Evolutionary conservation across 2,113 vertebrate genomes (phyloP), one percentile per base, ranked within the genome.

Genomic region (Xyrauchen texanus): DNA sequence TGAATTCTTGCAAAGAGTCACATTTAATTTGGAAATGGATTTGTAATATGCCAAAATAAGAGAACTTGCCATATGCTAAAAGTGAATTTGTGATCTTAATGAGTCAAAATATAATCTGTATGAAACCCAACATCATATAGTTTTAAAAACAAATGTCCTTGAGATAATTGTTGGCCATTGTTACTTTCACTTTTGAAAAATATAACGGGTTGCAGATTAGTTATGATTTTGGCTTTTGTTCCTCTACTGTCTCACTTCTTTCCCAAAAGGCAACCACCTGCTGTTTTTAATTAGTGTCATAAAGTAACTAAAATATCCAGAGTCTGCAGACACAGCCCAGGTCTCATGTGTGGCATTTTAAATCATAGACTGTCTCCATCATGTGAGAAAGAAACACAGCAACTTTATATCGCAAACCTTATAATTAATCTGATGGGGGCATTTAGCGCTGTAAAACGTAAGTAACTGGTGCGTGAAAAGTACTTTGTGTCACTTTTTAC

Each of bases 211-310:
- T 4, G 5, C 4, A n/a, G 13, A 10, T 13, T 8, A 34, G 21
- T 34, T 34, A 34, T 34, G 21, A 34, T 34, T 75, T 51, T 51
- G 4, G 13, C 3, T 12, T 63, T 60, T 70, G 55, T 74, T 68
- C 13, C 8, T 8, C 52, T 52, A 13, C 42, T 34, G 21, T 34
- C 21, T 42, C 0, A 52, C 52, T 42, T 45, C 21, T 21, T 68
- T 60, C 7, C 21, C 1, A 1, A 34, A 8, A 49, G 53, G 63
- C 5, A 8, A 71, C 51, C 76, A 2, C 21, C 79, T 63, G 49
- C 51, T 70, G 67, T 62, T 84, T 76, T 88, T 85, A 83, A 86
- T 83, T 79, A 84, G 77, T 79, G 74, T 76, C 62, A 71, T 45
- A 55, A 42, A 74, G 63, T 16, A 80, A 34, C 21, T 34, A 34